Conservation (phyloP, 53 echinoderm and acorn worm species). For the Glandiceps talaboti region DNA sequence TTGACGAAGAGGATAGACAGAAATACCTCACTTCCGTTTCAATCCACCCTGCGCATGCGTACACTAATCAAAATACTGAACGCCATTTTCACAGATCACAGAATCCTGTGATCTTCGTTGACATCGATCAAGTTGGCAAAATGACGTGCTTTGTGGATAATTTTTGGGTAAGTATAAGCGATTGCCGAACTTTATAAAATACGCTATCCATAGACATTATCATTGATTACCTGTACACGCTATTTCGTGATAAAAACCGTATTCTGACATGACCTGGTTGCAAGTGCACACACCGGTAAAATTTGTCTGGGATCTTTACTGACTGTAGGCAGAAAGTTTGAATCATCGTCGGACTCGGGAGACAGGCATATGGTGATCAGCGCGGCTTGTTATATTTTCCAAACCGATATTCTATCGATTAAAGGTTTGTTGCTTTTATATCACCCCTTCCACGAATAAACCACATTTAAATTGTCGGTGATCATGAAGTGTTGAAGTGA, state of each 20-base stretch:
- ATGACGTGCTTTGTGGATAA: constrained; percentile 69
- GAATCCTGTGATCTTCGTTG: background rate
- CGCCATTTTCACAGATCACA: constrained; percentile 17
- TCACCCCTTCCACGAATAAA: too few species aligned
- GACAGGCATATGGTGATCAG: too few species aligned
- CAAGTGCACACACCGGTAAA: background rate
- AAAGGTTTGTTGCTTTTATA: too few species aligned
- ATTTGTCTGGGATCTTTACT: background rate
- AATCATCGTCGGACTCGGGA: background rate
- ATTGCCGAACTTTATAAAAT: too few species aligned
- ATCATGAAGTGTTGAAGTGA: too few species aligned
- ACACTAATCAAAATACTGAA: constrained; percentile 24
- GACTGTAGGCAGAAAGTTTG: background rate
- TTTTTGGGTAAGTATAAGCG: constrained; percentile 69
- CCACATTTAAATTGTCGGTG: too few species aligned
- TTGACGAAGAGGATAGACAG: too few species aligned
- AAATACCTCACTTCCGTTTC: too few species aligned
- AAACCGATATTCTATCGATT: too few species aligned
- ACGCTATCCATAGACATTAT: background rate
- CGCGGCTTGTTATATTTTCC: too few species aligned
- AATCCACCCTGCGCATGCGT: constrained; percentile 37
- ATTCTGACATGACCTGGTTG: background rate
- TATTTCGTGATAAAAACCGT: too few species aligned
- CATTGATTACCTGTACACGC: background rate
- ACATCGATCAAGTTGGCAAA: constrained; percentile 16